These are phyloP conservation scores for Gila robusta DNA, from an alignment of 2,797 vertebrate species.

Conservation along the genomic window DNA sequence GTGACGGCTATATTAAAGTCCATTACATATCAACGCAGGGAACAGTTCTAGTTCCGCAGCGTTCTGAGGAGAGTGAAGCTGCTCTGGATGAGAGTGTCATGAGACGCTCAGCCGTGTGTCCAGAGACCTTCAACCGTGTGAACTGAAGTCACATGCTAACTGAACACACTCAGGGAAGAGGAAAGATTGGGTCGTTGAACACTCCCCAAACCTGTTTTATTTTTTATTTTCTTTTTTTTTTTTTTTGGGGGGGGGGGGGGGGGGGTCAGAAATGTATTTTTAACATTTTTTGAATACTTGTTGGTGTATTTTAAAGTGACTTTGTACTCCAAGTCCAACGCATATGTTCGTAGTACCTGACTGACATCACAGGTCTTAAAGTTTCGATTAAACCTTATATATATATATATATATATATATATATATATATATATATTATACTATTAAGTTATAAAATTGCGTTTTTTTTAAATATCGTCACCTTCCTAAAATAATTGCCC, in stretches of 20 bases:
- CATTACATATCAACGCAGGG: background rate
- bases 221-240: no score
- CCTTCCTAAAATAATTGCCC: no score
- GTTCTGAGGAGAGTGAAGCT: background rate
- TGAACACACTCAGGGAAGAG: background rate
- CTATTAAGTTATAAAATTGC: no score
- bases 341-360: background rate
- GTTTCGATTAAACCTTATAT: background rate
- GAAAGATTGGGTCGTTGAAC: background rate
- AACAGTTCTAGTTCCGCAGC: background rate
- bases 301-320: background rate
- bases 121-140: background rate
- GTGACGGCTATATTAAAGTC: background rate
- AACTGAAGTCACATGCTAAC: constrained; percentile 9
- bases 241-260: no score
- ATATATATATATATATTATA: no score
- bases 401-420: no score
- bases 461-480: no score
- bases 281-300: background rate
- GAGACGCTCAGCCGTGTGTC: background rate
- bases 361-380: background rate
- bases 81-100: background rate
- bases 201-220: background rate
- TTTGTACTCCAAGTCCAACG: background rate
- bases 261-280: no score